Percentiles rank a stretch among this genome's conserved stretches.
These are phyloP conservation scores for Phaenicophaeus curvirostris DNA, from an alignment of 2,797 vertebrate species.

Conservation along the genomic window DNA sequence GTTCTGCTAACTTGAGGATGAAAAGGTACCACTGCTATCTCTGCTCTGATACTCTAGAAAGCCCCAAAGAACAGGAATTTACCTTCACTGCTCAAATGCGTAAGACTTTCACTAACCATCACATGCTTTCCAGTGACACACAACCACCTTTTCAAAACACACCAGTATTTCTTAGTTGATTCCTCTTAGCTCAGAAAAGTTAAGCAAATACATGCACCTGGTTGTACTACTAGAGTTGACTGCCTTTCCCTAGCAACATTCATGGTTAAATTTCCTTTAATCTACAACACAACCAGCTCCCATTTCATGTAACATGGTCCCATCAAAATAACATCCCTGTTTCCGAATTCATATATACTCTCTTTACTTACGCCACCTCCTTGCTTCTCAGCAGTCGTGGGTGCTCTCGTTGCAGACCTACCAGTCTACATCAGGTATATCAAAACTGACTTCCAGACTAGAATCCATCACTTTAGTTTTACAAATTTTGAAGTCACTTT, in stretches of 20 bases:
- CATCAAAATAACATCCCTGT: not conserved
- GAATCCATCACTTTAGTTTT: not conserved
- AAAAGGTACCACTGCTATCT: not conserved
- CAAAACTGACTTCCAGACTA: not conserved
- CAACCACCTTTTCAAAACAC: not conserved
- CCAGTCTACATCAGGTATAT: too few relatives aligned
- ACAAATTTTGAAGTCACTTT: not conserved
- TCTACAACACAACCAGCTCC: not conserved
- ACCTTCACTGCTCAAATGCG: not conserved
- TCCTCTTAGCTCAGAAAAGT: not conserved
- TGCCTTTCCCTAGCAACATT: not conserved
- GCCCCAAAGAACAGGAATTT: not conserved
- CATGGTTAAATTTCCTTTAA: not conserved
- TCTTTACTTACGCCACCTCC: not conserved
- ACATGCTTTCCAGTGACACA: not conserved
- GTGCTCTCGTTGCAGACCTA: not conserved
- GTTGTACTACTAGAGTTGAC: not conserved
- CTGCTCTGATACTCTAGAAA: not conserved
- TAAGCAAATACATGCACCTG: not conserved
- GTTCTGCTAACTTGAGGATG: not conserved
- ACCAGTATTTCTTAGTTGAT: not conserved
- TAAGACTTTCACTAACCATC: not conserved
- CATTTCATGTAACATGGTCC: rapidly evolving
- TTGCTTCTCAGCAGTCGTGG: not conserved
- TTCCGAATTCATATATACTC: not conserved